phyloP scores from a whole-genome alignment of 2,113 vertebrate species.

The Azemiops feae region DNA sequence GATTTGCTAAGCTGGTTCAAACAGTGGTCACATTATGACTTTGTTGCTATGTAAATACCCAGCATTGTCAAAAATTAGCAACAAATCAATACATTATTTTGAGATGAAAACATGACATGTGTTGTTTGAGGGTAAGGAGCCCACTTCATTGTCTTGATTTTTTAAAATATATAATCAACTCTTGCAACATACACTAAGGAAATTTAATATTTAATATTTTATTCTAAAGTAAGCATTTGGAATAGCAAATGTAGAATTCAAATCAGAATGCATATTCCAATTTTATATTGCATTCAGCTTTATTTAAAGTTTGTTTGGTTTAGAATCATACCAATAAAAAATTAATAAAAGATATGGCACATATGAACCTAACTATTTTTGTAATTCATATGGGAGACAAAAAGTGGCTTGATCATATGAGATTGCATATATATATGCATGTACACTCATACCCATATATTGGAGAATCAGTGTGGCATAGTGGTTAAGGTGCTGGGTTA shows the following conservation, averaged over 20 bases:
- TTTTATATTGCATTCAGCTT: background rate
- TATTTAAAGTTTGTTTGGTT: background rate
- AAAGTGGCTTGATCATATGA: background rate
- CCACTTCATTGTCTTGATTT: constrained; percentile 43
- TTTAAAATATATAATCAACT: constrained; percentile 1
- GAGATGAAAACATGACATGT: constrained; percentile 48
- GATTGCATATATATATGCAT: too few relatives aligned
- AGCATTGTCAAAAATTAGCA: constrained; percentile 63
- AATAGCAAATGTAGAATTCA: background rate
- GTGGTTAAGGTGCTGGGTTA: too few relatives aligned
- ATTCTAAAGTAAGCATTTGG: constrained; percentile 19
- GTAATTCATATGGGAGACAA: background rate
- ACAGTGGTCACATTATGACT: constrained; percentile 46
- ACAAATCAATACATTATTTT: constrained; percentile 61
- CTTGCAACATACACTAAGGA: constrained; percentile 18
- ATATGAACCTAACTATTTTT: background rate
- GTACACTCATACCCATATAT: too few relatives aligned
- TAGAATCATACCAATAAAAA: background rate
- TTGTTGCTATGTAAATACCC: constrained; percentile 47
- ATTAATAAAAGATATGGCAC: background rate
- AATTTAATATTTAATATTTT: constrained; percentile 22
- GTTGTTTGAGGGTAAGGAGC: constrained; percentile 45
- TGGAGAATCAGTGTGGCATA: too few relatives aligned
- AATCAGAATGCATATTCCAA: background rate
- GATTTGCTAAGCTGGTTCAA: constrained; percentile 44